Evolutionary conservation across 2,888 invertebrate species (phyloP), one percentile per base, ranked within the genome.

Genomic region (Eucriotettix oculatus): DNA sequence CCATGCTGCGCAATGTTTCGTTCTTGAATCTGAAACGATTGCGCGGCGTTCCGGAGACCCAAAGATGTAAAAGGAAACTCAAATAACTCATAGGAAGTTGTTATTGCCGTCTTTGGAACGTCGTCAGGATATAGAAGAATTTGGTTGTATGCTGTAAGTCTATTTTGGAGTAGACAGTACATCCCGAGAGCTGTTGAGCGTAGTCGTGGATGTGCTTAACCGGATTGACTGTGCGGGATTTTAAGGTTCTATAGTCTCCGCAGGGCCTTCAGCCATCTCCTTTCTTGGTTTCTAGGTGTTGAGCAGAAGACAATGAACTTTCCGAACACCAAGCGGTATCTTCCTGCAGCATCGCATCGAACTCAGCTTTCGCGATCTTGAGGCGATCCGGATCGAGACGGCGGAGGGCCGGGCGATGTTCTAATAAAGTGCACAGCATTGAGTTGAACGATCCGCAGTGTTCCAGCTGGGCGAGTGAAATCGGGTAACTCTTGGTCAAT

Each of bases 141-240:
- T 56, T 74, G 70, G 59, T 71, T 67, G 60, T 69, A 76, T 0
- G 71, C 9, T 65, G 63, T 17, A 73, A 64, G 64, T 73, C 71
- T 1, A 72, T 62, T 10, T 57, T 63, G 0, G 67, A 65, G 61
- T 70, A 70, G 11, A 69, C 60, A 5, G 57, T 66, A 54, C 66
- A 67, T 0, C 66, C 67, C 10, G 60, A 42, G 0, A 72, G 62
- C 10, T 59, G 61, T 12, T 68, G 65, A 0, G 68, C 41, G 60
- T 71, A 68, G 62, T 71, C 70, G 16, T 67, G 64, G 10, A 73
- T 59, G 16, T 69, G 66, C 1, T 75, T 61, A 5, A 67, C 57
- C 62, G 72, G 71, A 0, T 66, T 70, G 9, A 66, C 65, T 0
- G 71, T 71, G 16, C 64, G 61, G 0, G 68, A 61, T 61, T 74